Conservation (phyloP, 1,140 invertebrate genomes). For the Amyelois transitella region DNA sequence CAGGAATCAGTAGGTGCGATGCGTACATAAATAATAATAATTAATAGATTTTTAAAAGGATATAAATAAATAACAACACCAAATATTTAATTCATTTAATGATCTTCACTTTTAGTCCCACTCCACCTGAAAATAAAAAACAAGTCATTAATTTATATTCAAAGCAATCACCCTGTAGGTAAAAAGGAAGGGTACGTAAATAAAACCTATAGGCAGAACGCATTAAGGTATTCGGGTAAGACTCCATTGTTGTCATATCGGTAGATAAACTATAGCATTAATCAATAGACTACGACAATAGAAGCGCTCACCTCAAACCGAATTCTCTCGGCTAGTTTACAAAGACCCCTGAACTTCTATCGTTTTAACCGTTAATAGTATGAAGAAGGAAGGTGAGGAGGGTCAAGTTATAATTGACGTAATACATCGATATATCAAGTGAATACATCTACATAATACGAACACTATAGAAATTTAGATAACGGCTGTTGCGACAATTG, state of each 20-base stretch:
- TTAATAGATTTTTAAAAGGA: too few species aligned
- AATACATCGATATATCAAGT: constrained; percentile 35
- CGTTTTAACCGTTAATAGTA: neutral
- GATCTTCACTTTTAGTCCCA: neutral
- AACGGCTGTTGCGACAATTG: constrained; percentile 52
- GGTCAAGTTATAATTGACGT: constrained; percentile 29
- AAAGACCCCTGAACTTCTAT: constrained; percentile 21
- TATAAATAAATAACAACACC: neutral
- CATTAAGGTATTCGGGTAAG: constrained; percentile 65
- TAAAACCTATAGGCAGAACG: constrained; percentile 58
- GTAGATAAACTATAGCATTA: constrained; percentile 70
- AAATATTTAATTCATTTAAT: neutral
- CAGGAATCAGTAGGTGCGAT: too few species aligned
- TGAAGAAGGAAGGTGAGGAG: constrained; percentile 8
- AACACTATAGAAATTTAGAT: constrained; percentile 31
- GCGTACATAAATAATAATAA: too few species aligned
- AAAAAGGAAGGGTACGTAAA: constrained; percentile 48
- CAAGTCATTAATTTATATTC: constrained; percentile 16
- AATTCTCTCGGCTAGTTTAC: constrained; percentile 29
- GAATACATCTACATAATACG: constrained; percentile 55
- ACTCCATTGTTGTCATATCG: constrained; percentile 70
- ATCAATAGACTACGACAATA: constrained; percentile 63
- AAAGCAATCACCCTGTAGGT: constrained; percentile 41
- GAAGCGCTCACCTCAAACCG: constrained; percentile 56
- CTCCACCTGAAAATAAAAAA: constrained; percentile 17